phyloP scores from a whole-genome alignment of 1,140 invertebrate species.

The Drosophila santomea region DNA sequence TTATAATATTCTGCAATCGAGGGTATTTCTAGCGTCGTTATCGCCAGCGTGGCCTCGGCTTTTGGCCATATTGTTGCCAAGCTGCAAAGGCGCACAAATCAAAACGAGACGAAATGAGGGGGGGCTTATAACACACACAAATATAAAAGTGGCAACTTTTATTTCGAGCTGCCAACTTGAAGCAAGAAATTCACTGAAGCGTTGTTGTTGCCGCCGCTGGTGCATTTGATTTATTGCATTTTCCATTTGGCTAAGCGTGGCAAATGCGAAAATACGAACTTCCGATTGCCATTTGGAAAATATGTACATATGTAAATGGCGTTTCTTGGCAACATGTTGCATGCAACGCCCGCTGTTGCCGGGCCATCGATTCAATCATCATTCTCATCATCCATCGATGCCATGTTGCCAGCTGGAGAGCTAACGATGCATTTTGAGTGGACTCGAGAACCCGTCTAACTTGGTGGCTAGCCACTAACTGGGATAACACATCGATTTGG shows the following conservation, averaged over 20 bases:
- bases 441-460: slow-evolving; percentile 24
- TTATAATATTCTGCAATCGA: not conserved
- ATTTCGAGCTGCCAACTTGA: slow-evolving; percentile 32
- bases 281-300: slow-evolving; percentile 56
- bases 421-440: slow-evolving; percentile 9
- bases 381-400: slow-evolving; percentile 9
- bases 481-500: slow-evolving; percentile 12
- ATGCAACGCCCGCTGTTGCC: slow-evolving; percentile 17
- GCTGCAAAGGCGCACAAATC: slow-evolving; percentile 31
- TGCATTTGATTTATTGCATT: slow-evolving; percentile 58
- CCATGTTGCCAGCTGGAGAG: slow-evolving; percentile 1
- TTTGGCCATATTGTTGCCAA: slow-evolving; percentile 50
- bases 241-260: slow-evolving; percentile 57
- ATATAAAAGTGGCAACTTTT: slow-evolving; percentile 40
- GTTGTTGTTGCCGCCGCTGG: slow-evolving; percentile 33
- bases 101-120: slow-evolving; percentile 13
- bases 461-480: not conserved
- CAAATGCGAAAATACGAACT: slow-evolving; percentile 61
- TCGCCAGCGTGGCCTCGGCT: slow-evolving; percentile 1
- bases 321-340: slow-evolving; percentile 56
- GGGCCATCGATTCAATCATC: slow-evolving; percentile 9
- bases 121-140: not conserved
- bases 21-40: slow-evolving; percentile 21
- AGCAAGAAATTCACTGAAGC: slow-evolving; percentile 37
- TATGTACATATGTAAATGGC: slow-evolving; percentile 16